Base-by-base conservation (phyloP, 2,888 invertebrate species). In the Thera britannica region DNA sequence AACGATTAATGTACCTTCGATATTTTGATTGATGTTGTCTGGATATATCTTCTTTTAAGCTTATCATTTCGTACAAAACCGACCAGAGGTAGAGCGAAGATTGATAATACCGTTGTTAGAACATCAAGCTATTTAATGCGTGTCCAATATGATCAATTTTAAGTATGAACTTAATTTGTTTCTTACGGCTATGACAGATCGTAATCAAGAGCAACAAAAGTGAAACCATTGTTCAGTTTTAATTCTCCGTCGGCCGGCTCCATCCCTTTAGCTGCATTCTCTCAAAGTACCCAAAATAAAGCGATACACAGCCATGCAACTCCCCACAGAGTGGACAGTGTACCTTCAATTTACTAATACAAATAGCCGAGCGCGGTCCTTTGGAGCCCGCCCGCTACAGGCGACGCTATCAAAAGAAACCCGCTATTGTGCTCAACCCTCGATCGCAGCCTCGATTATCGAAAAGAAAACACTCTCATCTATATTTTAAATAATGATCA, bases 401-500 rank as follows among this genome's bases (percentile, higher is more conserved):
- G 87, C 90, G 88, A 86, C 85, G 87, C 84, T 87, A 85, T 89
- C 85, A 88, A 88, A 89, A 86, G 84, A 83, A 82, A 82, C 78
- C 70, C 68, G 79, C 88, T 76, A 91, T 93, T 93, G 93, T 93
- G 82, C 81, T 77, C 84, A 76, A 87, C 93, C 93, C 92, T 89
- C 92, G 88, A 92, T 91, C 88, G 87, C 79, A 84, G 87, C 87
- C 91, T 90, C 92, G 93, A 93, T 93, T 93, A 93, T 93, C 90
- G 93, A 82, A 92, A 93, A 92, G 93, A 93, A 93, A 93, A 93
- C 93, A 92, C 92, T 89, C 86, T 88, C 92, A 92, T 93, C 92
- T 91, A 93, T 93, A 92, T 93, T 93, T 93, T 92, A 93, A 93
- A 93, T 92, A 93, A 93, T 92, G 93, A 93, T 93, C 92, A 89